phyloP scores from a whole-genome alignment of 2,113 vertebrate species.

The Cranoglanis bouderius region DNA sequence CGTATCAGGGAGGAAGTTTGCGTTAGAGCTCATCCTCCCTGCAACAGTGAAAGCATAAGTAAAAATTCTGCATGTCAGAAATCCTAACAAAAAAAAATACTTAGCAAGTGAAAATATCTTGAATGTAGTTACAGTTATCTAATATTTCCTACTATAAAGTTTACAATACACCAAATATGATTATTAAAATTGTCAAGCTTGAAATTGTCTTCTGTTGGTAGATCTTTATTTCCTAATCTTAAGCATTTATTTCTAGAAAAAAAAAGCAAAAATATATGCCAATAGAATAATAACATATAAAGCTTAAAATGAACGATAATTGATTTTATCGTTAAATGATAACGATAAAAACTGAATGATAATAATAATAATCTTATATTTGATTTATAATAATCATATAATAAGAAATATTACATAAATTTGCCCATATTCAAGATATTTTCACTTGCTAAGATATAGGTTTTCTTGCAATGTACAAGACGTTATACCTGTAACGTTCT shows the following conservation, averaged over 20 bases:
- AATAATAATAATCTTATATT: background rate
- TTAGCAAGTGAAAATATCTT: background rate
- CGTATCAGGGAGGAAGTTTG: background rate
- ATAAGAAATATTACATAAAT: background rate
- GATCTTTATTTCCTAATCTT: no score
- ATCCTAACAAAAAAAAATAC: background rate
- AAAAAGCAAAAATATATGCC: background rate
- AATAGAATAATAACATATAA: background rate
- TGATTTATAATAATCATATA: background rate
- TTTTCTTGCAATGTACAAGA: background rate
- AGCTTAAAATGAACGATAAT: no score
- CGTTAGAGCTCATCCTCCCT: background rate
- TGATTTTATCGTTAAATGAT: no score
- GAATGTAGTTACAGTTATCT: background rate
- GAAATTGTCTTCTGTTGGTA: background rate
- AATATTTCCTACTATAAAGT: no score
- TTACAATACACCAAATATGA: background rate
- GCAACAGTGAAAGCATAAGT: background rate
- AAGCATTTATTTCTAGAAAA: background rate
- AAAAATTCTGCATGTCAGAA: background rate
- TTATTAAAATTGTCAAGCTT: background rate
- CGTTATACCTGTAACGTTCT: slow-evolving; percentile 87
- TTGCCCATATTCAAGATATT: background rate
- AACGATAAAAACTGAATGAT: no score
- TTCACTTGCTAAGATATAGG: background rate